phyloP scores from a whole-genome alignment of 2,113 vertebrate species.

The Theristicus caerulescens region DNA sequence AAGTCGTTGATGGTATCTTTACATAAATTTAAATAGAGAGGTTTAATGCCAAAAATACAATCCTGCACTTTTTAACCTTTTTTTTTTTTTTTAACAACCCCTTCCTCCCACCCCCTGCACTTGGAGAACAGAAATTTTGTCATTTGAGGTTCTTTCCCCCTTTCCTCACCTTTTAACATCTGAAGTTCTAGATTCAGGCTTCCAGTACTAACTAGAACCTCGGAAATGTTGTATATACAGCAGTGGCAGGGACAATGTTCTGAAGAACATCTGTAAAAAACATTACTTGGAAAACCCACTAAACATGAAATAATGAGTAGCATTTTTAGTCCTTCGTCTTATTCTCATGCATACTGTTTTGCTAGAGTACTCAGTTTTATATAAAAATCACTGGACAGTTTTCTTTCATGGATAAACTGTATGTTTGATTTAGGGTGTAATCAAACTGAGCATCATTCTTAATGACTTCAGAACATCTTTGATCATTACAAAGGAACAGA shows the following conservation, averaged over 20 bases:
- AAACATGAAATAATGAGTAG: background rate
- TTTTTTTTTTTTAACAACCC: background rate
- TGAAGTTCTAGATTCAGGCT: background rate
- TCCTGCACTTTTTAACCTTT: background rate
- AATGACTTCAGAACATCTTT: background rate
- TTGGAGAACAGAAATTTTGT: background rate
- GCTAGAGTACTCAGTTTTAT: background rate
- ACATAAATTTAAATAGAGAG: constrained; percentile 73
- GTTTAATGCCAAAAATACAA: constrained; percentile 52
- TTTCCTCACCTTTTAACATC: background rate
- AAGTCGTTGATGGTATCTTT: constrained; percentile 77
- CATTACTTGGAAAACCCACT: background rate
- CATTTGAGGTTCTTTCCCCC: background rate
- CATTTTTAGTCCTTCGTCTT: background rate
- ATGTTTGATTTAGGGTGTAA: background rate
- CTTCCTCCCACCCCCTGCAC: background rate
- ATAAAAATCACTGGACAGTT: background rate
- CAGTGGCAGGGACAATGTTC: background rate
- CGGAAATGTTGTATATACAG: background rate
- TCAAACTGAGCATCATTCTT: background rate
- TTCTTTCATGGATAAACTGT: background rate
- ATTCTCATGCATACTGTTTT: background rate
- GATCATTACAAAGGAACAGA: background rate
- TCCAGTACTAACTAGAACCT: background rate
- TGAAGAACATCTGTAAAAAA: background rate